These are phyloP conservation scores for Leguminivora glycinivorella DNA, from an alignment of 1,140 invertebrate species.

Conservation along the genomic window DNA sequence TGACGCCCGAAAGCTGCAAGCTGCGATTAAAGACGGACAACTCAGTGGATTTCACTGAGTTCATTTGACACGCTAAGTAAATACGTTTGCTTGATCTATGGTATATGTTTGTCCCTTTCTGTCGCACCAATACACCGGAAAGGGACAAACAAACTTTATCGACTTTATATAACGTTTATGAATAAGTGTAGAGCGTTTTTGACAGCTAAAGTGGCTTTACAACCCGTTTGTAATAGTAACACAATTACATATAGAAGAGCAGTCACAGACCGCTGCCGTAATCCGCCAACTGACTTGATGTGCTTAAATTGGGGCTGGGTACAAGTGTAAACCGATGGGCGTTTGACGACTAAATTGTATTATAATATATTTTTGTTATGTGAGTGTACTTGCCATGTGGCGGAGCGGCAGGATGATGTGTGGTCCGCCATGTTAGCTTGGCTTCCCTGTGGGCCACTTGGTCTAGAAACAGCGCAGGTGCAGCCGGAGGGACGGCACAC, in stretches of 20 bases:
- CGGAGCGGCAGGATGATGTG: conserved; percentile 61
- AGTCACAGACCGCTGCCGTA: conserved; percentile 13
- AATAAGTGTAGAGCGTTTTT: not conserved
- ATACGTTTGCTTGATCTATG: too few relatives aligned
- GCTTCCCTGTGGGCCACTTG: conserved; percentile 60
- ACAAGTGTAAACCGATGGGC: not conserved
- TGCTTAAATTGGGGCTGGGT: conserved; percentile 13
- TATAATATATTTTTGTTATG: not conserved
- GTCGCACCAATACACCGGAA: too few relatives aligned
- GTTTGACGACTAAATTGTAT: not conserved
- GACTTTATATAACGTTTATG: too few relatives aligned
- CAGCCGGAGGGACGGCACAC: conserved; percentile 83
- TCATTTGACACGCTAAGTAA: too few relatives aligned
- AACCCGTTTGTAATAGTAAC: conserved; percentile 18
- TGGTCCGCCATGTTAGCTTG: conserved; percentile 57
- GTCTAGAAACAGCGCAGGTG: conserved; percentile 79
- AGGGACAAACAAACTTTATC: too few relatives aligned
- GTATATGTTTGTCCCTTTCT: too few relatives aligned
- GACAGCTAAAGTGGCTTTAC: not conserved
- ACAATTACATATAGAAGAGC: conserved; percentile 25
- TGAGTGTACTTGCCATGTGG: conserved; percentile 56
- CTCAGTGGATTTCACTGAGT: too few relatives aligned
- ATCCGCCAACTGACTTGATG: conserved; percentile 23
- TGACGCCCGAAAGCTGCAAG: too few relatives aligned
- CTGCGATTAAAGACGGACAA: too few relatives aligned